Conservation (phyloP, 2,113 vertebrate genomes). For the Balaeniceps rex region DNA sequence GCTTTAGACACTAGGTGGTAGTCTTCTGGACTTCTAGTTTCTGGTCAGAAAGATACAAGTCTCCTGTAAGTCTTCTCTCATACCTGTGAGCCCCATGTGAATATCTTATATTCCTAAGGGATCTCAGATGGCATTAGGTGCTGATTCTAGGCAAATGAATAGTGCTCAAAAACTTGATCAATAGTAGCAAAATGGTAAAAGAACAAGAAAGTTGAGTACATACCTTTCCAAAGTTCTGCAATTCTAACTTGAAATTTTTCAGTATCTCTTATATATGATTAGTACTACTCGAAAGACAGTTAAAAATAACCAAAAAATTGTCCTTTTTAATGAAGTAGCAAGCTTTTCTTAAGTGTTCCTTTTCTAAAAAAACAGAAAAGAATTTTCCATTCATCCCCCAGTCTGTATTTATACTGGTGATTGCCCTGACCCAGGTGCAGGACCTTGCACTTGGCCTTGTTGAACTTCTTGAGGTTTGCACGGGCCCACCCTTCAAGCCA, state of each 20-base stretch:
- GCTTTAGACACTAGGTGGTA: background rate
- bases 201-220: background rate
- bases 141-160: background rate
- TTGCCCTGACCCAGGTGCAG: no score
- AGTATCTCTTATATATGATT: background rate
- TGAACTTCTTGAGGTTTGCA: background rate
- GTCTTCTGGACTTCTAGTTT: background rate
- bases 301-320: background rate
- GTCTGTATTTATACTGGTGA: background rate
- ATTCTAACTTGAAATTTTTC: background rate
- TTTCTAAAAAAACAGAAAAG: background rate
- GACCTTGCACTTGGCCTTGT: background rate
- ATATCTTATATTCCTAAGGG: background rate
- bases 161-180: background rate
- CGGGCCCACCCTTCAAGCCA: background rate
- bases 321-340: background rate
- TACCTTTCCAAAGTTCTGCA: background rate
- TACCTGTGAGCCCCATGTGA: background rate
- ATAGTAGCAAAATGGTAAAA: background rate
- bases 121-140: background rate
- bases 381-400: background rate
- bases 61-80: background rate
- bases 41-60: background rate
- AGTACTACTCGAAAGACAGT: background rate
- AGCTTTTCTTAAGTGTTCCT: background rate